phyloP scores from a whole-genome alignment of 2,113 vertebrate genomes.

The Chaetodon trifascialis region DNA sequence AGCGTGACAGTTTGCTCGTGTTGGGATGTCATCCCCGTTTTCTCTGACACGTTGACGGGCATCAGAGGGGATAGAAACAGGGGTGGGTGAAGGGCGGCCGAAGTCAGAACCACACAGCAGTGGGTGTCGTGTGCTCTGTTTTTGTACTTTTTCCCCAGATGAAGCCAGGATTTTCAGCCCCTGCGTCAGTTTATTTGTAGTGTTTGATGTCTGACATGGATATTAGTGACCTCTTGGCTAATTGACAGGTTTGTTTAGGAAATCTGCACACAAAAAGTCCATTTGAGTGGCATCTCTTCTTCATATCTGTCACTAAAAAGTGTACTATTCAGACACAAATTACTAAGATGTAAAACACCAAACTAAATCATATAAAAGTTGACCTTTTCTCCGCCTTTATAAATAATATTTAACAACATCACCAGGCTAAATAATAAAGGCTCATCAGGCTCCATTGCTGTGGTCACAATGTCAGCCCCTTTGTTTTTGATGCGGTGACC shows the following conservation, averaged over 20 bases:
- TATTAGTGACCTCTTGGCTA: constrained; percentile 9
- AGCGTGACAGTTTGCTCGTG: constrained; percentile 65
- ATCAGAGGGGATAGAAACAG: constrained; percentile 27
- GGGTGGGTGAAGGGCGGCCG: constrained; percentile 24
- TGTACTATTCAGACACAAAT: background rate
- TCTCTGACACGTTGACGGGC: constrained; percentile 68
- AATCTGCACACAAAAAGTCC: background rate
- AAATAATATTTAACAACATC: constrained; percentile 15
- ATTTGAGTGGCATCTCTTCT: background rate
- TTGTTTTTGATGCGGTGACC: constrained; percentile 82
- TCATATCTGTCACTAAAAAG: background rate
- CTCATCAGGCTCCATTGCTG: constrained; percentile 50
- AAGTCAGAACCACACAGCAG: constrained; percentile 40
- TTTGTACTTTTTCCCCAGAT: background rate
- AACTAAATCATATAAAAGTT: background rate
- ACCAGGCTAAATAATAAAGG: constrained; percentile 41
- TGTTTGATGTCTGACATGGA: background rate
- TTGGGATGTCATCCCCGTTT: constrained; percentile 69
- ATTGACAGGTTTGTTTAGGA: background rate
- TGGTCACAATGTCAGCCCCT: constrained; percentile 74
- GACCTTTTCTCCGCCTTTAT: constrained; percentile 23
- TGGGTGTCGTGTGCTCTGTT: constrained; percentile 7
- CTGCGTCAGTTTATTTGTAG: background rate
- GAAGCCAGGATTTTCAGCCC: constrained; percentile 4
- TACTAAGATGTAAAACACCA: background rate